These are phyloP conservation scores for Anoplophora glabripennis DNA, from an alignment of 1,140 invertebrate species.

Conservation along the genomic window DNA sequence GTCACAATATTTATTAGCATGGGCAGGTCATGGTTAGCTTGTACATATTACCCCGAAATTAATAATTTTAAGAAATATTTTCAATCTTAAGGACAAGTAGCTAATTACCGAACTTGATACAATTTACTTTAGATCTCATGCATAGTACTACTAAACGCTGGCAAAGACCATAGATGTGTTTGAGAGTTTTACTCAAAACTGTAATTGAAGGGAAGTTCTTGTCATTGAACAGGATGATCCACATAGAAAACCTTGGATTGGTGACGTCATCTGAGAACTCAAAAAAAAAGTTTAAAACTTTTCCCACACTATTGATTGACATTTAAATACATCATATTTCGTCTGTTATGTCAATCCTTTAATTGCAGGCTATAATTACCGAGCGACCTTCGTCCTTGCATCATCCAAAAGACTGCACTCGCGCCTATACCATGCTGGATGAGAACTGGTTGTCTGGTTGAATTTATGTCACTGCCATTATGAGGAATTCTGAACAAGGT, in stretches of 20 bases:
- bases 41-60: not conserved
- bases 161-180: too few species aligned
- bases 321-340: too few species aligned
- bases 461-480: not conserved
- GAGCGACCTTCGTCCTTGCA: constrained; percentile 48
- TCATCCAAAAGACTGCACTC: constrained; percentile 56
- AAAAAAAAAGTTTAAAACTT: too few species aligned
- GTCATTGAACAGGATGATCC: too few species aligned
- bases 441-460: constrained; percentile 49
- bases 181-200: too few species aligned
- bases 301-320: too few species aligned
- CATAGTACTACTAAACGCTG: too few species aligned
- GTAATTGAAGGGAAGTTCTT: too few species aligned
- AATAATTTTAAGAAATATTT: not conserved
- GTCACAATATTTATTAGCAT: not conserved
- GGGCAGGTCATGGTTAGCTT: not conserved
- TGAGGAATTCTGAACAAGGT: constrained; percentile 53
- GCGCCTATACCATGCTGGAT: constrained; percentile 63
- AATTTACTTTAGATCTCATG: too few species aligned
- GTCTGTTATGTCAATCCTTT: too few species aligned
- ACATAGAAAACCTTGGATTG: too few species aligned
- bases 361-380: constrained; percentile 33
- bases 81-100: not conserved
- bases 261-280: too few species aligned
- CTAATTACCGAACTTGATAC: not conserved